Conservation (phyloP, 2,113 vertebrate genomes). For the Lichenostomus cassidix region DNA sequence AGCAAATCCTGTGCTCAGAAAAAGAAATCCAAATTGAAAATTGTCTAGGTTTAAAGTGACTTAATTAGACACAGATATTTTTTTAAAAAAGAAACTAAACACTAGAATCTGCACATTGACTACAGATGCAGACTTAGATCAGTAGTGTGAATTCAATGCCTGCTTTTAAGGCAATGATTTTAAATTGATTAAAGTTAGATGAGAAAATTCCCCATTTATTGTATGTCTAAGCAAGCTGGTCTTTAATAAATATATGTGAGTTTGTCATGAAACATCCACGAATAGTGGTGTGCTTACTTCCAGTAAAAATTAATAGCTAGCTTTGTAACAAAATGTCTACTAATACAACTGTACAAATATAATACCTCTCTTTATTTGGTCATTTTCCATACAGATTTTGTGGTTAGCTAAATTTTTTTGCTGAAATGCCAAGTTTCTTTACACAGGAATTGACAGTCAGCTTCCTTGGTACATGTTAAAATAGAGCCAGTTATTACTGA, state of each 20-base stretch:
- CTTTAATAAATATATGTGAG: not conserved
- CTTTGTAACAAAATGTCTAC: not conserved
- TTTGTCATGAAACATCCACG: not conserved
- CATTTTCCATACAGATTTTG: not conserved
- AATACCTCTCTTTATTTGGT: not conserved
- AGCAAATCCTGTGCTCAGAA: not conserved
- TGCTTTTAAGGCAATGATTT: not conserved
- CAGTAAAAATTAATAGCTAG: not conserved
- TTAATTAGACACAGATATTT: not conserved
- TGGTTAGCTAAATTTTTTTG: not conserved
- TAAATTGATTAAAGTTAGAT: not conserved
- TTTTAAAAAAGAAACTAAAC: not conserved
- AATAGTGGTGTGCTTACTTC: not conserved
- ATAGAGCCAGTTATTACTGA: slow-evolving; percentile 11
- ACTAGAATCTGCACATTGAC: not conserved
- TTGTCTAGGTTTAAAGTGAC: not conserved
- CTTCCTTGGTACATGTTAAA: slow-evolving; percentile 6
- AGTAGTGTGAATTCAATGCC: not conserved
- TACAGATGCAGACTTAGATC: not conserved
- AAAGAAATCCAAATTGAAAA: not conserved
- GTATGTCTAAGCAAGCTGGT: not conserved
- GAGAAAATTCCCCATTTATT: not conserved
- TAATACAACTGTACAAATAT: not conserved
- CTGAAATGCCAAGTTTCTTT: not conserved
- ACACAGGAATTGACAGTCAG: not conserved